phyloP scores from a whole-genome alignment of 2,797 vertebrate species.

The Trichosurus vulpecula region DNA sequence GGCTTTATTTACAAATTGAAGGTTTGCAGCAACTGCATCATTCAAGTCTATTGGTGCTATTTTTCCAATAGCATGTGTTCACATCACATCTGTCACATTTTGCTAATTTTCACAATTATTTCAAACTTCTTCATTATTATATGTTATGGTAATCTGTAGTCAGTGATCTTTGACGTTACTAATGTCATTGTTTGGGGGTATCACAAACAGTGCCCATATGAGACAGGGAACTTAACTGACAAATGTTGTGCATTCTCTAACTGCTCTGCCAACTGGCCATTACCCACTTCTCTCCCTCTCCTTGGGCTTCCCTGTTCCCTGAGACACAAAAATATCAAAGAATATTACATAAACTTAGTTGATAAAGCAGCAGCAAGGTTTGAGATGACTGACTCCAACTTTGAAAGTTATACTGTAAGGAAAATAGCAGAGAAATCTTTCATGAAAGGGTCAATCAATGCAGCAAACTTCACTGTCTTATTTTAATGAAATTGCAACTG shows the following conservation, averaged over 20 bases:
- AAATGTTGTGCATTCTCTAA: neutral
- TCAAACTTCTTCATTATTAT: neutral
- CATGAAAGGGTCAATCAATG: neutral
- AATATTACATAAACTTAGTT: too few species aligned
- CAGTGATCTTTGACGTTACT: neutral
- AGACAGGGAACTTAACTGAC: neutral
- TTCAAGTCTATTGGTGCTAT: neutral
- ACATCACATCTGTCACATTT: neutral
- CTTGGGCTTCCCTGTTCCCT: neutral
- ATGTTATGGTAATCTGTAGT: neutral
- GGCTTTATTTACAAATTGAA: neutral
- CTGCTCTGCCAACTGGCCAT: too few species aligned
- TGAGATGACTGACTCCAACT: neutral
- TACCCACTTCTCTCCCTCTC: neutral
- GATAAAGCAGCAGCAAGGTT: neutral
- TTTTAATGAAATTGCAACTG: neutral
- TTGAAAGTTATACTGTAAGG: neutral
- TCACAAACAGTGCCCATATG: neutral
- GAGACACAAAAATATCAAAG: neutral
- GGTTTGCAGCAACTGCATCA: neutral
- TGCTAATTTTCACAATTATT: neutral
- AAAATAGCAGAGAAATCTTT: neutral
- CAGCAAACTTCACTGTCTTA: neutral
- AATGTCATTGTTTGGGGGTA: neutral
- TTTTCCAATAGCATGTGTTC: neutral